These are phyloP conservation scores for Hyaena hyaena DNA, from an alignment of 2,113 vertebrate genomes.

Conservation along the genomic window DNA sequence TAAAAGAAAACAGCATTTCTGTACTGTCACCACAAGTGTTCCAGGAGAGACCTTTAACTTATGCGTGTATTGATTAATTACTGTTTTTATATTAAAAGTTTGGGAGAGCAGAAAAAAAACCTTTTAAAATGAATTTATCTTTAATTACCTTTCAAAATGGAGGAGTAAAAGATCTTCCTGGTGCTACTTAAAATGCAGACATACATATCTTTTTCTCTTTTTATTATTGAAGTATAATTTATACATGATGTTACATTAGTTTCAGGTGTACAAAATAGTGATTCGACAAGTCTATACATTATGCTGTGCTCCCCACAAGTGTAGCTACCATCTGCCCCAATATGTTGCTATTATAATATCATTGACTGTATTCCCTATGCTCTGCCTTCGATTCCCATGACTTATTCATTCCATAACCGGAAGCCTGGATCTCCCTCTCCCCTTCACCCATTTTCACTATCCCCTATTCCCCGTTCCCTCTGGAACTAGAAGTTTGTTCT, in stretches of 20 bases:
- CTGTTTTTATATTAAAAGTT: background rate
- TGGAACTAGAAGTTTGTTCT: background rate
- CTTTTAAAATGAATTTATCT: background rate
- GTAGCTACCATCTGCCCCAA: background rate
- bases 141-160: conserved; percentile 1
- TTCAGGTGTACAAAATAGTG: background rate
- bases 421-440: background rate
- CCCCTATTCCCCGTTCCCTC: background rate
- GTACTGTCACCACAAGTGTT: background rate
- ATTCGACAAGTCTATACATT: background rate
- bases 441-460: background rate
- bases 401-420: background rate
- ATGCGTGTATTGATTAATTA: background rate
- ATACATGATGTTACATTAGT: background rate
- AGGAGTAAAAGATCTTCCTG: background rate
- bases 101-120: background rate
- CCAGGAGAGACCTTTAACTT: background rate
- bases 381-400: background rate
- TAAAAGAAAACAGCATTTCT: conserved; percentile 78
- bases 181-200: background rate
- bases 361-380: background rate
- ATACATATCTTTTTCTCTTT: background rate
- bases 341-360: background rate
- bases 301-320: background rate
- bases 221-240: background rate